Percentiles rank a stretch among this genome's conserved stretches.
These are phyloP conservation scores for Lamprotornis superbus DNA, from an alignment of 2,113 vertebrate genomes.

Conservation along the genomic window DNA sequence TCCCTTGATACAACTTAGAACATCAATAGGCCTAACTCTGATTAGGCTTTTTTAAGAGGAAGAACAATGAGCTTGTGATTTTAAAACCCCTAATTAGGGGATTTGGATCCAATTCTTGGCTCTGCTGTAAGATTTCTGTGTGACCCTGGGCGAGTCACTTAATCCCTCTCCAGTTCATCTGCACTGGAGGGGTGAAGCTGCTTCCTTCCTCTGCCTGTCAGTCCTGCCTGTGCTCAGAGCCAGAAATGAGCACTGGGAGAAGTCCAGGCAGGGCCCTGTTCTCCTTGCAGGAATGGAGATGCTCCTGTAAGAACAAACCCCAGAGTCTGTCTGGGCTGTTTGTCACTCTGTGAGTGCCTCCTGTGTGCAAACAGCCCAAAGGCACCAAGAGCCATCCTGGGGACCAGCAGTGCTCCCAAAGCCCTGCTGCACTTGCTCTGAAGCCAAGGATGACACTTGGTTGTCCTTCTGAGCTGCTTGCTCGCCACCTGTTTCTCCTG, in stretches of 20 bases:
- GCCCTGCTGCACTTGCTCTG: background rate
- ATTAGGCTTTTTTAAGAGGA: background rate
- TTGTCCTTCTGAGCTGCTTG: background rate
- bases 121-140: background rate
- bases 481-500: background rate
- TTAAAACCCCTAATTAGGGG: background rate
- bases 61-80: background rate
- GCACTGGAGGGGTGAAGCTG: background rate
- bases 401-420: background rate
- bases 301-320: background rate
- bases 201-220: background rate
- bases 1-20: background rate
- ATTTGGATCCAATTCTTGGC: background rate
- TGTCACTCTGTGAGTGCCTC: fast-evolving
- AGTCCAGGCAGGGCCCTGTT: background rate
- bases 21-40: background rate
- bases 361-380: background rate
- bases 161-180: background rate
- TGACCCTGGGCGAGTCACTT: background rate
- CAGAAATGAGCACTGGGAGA: background rate
- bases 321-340: background rate
- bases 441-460: background rate
- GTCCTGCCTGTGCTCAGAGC: background rate
- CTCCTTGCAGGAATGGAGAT: background rate
- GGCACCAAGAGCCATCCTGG: fast-evolving